A percentile compares a stretch with the other conserved stretches of the same genome.
Conservation (phyloP, 2,888 invertebrate species). For the Heteropelma amictum region DNA sequence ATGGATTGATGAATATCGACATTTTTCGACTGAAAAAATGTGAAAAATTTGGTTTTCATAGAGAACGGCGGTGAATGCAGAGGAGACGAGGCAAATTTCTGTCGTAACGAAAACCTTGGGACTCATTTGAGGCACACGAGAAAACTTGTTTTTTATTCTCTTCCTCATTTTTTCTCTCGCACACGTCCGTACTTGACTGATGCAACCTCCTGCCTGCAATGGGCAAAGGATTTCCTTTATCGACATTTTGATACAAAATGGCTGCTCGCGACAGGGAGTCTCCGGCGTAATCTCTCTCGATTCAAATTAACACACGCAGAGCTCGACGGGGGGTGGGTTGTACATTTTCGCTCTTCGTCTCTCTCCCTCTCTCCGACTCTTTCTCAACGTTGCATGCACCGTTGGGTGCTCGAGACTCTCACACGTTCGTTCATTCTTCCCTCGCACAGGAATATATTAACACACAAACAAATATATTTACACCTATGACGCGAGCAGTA, state of each 20-base stretch:
- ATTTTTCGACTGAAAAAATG: too few relatives aligned
- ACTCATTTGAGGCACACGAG: too few relatives aligned
- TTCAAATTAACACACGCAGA: slow-evolving; percentile 82
- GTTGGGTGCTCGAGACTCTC: slow-evolving; percentile 32
- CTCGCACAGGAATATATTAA: background rate
- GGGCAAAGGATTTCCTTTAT: slow-evolving; percentile 71
- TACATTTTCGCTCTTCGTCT: slow-evolving; percentile 48
- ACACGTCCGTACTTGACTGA: slow-evolving; percentile 40
- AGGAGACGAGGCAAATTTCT: too few relatives aligned
- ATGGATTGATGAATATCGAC: too few relatives aligned
- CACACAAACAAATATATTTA: background rate
- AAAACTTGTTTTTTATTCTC: background rate
- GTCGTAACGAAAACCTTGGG: too few relatives aligned
- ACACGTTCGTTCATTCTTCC: slow-evolving; percentile 26
- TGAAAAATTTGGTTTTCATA: too few relatives aligned
- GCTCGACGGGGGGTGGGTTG: slow-evolving; percentile 68
- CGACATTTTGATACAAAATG: slow-evolving; percentile 78
- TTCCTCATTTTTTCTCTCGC: background rate
- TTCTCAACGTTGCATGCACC: slow-evolving; percentile 60
- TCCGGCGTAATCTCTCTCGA: slow-evolving; percentile 81
- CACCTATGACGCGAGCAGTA: background rate
- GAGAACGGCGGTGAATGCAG: too few relatives aligned
- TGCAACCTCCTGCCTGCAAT: slow-evolving; percentile 52
- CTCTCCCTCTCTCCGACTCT: slow-evolving; percentile 8
- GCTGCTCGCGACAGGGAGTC: slow-evolving; percentile 77